Evolutionary conservation across 23 tunicate genomes (phyloP), one percentile per base, ranked within the genome.

Genomic region (Diplosoma virens): DNA sequence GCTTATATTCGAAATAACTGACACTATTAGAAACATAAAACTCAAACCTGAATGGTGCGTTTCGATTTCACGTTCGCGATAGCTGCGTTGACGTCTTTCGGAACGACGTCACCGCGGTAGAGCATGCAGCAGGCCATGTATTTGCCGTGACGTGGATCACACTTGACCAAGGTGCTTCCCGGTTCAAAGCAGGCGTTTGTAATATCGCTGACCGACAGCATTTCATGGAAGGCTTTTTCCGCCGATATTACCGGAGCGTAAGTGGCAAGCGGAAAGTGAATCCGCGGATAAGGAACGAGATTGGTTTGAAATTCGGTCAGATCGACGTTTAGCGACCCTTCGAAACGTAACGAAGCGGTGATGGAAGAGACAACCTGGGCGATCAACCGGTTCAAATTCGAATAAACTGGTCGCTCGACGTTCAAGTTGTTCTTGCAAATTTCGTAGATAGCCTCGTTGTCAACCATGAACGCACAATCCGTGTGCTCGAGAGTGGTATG

Each of bases 121-220:
- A 81, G 56, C 78, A 81, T 70, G 79, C 86, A 81, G 79, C 86
- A 81, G 17, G 87, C 81, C 87, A 82, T 82, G 74, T 82, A 82
- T 35, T 82, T 82, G 6, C 87, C 87, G 14, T 24, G 37, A 1
- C 81, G 73, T 6, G 87, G 87, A 32, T 82, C 81, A 30, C 87
- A 82, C 53, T 82, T 82, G 2, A 82, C 87, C 87, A 82, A 54
- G 20, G 48, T 32, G 65, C 46, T 82, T 1, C 26, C 68, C 1
- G 87, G 81, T 65, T 82, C 87, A 50, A 82, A 82, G 31, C 87
- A 82, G 1, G 67, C 73, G 63, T 59, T 74, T 34, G 87, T 82
- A 64, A 82, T 73, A 20, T 82, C 77, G 23, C 34, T 26, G 18
- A 82, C 87, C 28, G 87, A 56, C 25, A 82, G 36, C 34, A 58